Conservation (phyloP, 2,113 vertebrate species). For the Lamprologus lemairii region DNA sequence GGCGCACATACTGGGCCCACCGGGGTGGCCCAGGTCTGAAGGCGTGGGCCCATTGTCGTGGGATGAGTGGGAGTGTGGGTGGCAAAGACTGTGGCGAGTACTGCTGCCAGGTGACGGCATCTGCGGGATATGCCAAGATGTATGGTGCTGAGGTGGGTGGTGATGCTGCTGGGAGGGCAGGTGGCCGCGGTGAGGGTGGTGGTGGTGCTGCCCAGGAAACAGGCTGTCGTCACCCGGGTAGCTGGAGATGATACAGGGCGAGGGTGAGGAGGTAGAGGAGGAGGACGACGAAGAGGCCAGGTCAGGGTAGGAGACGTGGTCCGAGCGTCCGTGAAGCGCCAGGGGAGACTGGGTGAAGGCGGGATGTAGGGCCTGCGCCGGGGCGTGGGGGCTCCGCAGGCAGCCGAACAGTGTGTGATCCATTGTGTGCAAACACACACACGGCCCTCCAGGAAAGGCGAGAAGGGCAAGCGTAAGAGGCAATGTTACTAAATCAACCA, state of each 20-base stretch:
- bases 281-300: conserved; percentile 78
- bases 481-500: conserved; percentile 2
- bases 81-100: conserved; percentile 81
- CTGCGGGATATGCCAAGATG: conserved; percentile 83
- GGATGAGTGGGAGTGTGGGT: conserved; percentile 66
- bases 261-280: conserved; percentile 76
- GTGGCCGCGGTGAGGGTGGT: conserved; percentile 77
- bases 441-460: conserved; percentile 58
- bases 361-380: conserved; percentile 89
- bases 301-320: conserved; percentile 96
- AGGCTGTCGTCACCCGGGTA: conserved; percentile 89
- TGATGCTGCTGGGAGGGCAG: conserved; percentile 79
- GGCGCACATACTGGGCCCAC: conserved; percentile 83
- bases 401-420: conserved; percentile 98
- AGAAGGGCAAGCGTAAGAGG: neutral
- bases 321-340: conserved; percentile 89
- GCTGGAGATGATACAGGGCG: conserved; percentile 89
- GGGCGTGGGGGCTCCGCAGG: conserved; percentile 91
- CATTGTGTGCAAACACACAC: conserved; percentile 77
- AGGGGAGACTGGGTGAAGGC: conserved; percentile 88
- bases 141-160: conserved; percentile 77
- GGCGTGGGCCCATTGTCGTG: conserved; percentile 77
- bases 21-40: conserved; percentile 82
- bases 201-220: conserved; percentile 85
- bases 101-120: conserved; percentile 61